These are phyloP conservation scores for Lithodes maja DNA, from an alignment of 2,888 invertebrate genomes.

Conservation along the genomic window DNA sequence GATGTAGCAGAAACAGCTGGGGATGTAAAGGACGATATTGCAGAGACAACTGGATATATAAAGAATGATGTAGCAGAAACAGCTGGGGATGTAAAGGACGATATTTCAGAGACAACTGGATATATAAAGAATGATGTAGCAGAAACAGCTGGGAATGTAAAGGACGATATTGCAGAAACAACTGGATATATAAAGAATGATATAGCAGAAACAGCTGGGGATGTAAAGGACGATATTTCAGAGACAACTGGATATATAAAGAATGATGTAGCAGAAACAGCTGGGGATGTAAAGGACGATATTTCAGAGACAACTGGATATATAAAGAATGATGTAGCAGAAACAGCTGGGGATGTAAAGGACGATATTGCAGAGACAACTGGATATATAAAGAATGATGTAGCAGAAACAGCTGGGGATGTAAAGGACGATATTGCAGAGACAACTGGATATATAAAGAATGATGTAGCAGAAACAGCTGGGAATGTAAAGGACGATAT, in stretches of 20 bases:
- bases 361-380: background rate
- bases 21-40: background rate
- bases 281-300: conserved; percentile 23
- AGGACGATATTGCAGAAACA: background rate
- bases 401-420: conserved; percentile 1
- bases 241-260: background rate
- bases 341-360: conserved; percentile 21
- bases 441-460: background rate
- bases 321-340: conserved; percentile 29
- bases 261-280: conserved; percentile 1
- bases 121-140: background rate
- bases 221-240: background rate
- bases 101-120: background rate
- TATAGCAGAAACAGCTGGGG: background rate
- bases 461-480: background rate
- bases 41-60: background rate
- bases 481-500: background rate
- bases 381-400: background rate
- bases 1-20: background rate
- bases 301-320: background rate
- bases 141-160: background rate
- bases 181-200: background rate
- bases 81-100: background rate
- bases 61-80: conserved; percentile 4
- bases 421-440: conserved; percentile 15